Evolutionary conservation across 2,888 invertebrate genomes (phyloP).

Genomic region (Lepidochitona cinerea): DNA sequence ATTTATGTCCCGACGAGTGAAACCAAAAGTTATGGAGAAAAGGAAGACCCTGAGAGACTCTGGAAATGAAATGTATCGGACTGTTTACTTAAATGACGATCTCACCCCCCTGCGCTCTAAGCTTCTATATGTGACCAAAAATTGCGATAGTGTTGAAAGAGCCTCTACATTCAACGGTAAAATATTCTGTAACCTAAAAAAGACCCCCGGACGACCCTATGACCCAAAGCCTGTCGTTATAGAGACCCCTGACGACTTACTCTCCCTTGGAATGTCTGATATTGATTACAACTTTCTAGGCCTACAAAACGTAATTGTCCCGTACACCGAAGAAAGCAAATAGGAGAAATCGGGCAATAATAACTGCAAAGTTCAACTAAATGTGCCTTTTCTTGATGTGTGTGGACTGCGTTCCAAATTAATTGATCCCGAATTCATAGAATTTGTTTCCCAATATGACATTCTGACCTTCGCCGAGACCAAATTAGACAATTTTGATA

Average conservation of each 20-base stretch:
- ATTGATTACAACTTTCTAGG: background rate
- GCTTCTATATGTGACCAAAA: background rate
- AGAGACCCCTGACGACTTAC: background rate
- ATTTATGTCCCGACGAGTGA: background rate
- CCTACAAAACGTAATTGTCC: background rate
- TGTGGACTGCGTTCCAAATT: too few species aligned
- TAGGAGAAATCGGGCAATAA: too few species aligned
- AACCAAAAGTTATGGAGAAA: background rate
- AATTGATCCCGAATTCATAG: too few species aligned
- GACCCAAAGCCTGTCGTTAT: background rate
- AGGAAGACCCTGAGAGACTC: background rate
- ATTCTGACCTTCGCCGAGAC: too few species aligned
- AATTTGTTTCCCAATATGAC: too few species aligned
- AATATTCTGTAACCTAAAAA: background rate
- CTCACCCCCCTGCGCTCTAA: background rate
- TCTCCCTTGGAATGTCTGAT: background rate
- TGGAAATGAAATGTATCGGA: background rate
- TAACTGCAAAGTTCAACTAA: too few species aligned
- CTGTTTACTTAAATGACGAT: background rate
- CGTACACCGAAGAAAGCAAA: background rate
- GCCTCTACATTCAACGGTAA: background rate
- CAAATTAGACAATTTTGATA: too few species aligned
- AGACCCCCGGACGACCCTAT: background rate
- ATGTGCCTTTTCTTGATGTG: too few species aligned
- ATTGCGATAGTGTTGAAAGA: background rate